These are phyloP conservation scores for Phengaris arion DNA, from an alignment of 2,888 invertebrate genomes.

Conservation along the genomic window DNA sequence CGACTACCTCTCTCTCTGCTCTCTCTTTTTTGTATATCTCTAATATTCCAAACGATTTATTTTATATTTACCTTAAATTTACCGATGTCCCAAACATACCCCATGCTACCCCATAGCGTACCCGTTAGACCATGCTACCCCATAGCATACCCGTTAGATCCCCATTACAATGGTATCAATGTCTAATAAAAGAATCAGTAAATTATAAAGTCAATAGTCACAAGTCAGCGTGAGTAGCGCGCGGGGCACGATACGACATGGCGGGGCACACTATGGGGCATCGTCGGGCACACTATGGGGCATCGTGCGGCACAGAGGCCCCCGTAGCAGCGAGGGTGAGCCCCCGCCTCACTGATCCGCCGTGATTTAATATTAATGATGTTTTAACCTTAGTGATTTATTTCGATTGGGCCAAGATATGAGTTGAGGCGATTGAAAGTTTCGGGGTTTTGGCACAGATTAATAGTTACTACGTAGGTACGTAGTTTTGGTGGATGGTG, in stretches of 20 bases:
- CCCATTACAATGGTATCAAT: constrained; percentile 1
- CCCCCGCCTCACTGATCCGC: constrained; percentile 64
- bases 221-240: constrained; percentile 19
- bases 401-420: constrained; percentile 49
- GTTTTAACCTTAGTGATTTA: constrained; percentile 79
- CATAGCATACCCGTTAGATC: background rate
- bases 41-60: background rate
- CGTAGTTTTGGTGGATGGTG: no score
- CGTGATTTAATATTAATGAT: constrained; percentile 79
- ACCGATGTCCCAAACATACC: background rate
- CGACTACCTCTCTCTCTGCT: no score
- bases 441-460: background rate
- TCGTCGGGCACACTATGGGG: background rate
- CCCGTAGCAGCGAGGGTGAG: constrained; percentile 41
- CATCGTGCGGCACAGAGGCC: background rate
- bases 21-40: no score
- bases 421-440: constrained; percentile 10
- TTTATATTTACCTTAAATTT: background rate
- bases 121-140: background rate
- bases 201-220: constrained; percentile 19
- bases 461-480: no score
- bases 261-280: background rate
- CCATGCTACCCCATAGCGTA: background rate
- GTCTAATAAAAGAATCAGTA: constrained; percentile 17
- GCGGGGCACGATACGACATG: background rate